Evolutionary conservation across 2,113 vertebrate genomes (phyloP).

Genomic region (Chionis minor): DNA sequence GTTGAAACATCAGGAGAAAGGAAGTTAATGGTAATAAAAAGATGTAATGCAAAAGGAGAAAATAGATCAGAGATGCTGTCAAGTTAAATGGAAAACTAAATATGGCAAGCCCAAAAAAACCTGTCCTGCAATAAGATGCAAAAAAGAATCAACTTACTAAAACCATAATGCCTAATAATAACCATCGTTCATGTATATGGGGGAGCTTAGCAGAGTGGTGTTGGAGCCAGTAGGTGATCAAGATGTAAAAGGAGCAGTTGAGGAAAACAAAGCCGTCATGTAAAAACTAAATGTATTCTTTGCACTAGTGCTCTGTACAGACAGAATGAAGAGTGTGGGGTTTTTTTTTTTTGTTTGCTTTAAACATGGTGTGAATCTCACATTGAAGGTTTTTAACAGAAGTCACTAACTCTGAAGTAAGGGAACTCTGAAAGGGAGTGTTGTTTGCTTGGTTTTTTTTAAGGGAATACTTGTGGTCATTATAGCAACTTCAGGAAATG

Average conservation of each 20-base stretch:
- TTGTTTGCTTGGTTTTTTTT: background rate
- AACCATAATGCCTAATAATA: background rate
- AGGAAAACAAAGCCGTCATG: background rate
- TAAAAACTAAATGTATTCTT: background rate
- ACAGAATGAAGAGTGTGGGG: background rate
- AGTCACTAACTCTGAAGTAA: background rate
- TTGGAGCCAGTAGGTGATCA: background rate
- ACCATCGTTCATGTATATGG: background rate
- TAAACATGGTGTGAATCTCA: background rate
- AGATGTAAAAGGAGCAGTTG: background rate
- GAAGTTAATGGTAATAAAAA: background rate
- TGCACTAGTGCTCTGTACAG: background rate
- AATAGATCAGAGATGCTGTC: background rate
- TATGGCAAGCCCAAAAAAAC: background rate
- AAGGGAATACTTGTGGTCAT: background rate
- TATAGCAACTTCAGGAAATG: background rate
- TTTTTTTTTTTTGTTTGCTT: background rate
- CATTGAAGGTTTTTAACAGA: background rate
- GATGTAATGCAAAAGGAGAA: background rate
- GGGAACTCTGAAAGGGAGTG: background rate
- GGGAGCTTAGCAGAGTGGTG: background rate
- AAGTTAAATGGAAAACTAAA: background rate
- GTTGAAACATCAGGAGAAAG: background rate
- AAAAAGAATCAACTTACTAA: background rate
- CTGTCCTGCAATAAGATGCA: too few relatives aligned